A percentile compares a stretch with the other conserved stretches of the same genome.
Conservation (phyloP, 2,797 vertebrate species). For the Peromyscus eremicus region DNA sequence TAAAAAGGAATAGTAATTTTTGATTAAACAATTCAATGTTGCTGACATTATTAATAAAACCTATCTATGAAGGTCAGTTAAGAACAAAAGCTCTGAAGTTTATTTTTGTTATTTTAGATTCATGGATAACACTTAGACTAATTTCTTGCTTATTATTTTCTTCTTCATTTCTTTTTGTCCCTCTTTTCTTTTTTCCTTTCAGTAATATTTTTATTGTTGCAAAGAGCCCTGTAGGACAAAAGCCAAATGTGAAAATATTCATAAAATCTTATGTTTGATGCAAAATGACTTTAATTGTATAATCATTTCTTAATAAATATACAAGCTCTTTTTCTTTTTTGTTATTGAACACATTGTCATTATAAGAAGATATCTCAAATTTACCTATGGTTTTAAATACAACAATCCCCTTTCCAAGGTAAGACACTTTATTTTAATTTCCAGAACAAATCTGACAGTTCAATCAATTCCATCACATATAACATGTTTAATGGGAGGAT, state of each 20-base stretch:
- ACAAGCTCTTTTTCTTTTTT: neutral
- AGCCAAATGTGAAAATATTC: neutral
- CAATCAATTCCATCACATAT: neutral
- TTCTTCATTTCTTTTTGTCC: neutral
- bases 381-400: constrained; percentile 17
- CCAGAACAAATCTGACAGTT: neutral
- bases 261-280: constrained; percentile 10
- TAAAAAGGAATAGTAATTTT: neutral
- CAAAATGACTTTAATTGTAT: neutral
- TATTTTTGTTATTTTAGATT: neutral
- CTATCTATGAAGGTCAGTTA: neutral
- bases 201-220: neutral
- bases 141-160: neutral
- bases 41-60: neutral
- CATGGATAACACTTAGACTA: neutral
- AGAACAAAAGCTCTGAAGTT: neutral
- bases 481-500: neutral
- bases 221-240: neutral
- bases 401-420: neutral
- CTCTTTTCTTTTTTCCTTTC: neutral
- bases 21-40: neutral
- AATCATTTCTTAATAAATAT: neutral
- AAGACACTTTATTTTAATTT: neutral
- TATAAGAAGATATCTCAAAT: neutral
- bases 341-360: neutral